Conservation (phyloP, 2,888 invertebrate genomes). For the Mythimna lalbum region DNA sequence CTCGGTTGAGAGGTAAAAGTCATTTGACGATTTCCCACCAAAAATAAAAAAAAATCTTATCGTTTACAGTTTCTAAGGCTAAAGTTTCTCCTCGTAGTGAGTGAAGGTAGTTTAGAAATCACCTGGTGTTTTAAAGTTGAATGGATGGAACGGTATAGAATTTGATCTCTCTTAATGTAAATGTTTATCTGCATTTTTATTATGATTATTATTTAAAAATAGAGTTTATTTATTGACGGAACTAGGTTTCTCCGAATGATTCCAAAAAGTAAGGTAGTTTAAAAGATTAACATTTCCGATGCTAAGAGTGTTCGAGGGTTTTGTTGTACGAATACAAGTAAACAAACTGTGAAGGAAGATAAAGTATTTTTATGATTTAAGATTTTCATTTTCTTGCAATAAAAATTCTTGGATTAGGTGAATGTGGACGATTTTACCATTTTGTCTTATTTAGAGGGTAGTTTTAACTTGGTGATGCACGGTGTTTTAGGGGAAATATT, state of each 20-base stretch:
- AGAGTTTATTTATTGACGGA: constrained; percentile 67
- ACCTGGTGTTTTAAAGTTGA: constrained; percentile 44
- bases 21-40: no score
- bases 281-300: constrained; percentile 52
- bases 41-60: constrained; percentile 6
- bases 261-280: constrained; percentile 67
- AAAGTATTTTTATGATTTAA: constrained; percentile 55
- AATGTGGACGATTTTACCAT: constrained; percentile 47
- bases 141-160: constrained; percentile 63
- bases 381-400: constrained; percentile 48
- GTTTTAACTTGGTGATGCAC: constrained; percentile 44
- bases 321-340: constrained; percentile 5
- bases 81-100: constrained; percentile 38
- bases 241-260: constrained; percentile 64
- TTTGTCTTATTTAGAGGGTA: constrained; percentile 48
- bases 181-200: constrained; percentile 68
- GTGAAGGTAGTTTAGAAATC: constrained; percentile 38
- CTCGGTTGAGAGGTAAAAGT: no score
- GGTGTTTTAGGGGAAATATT: constrained; percentile 20
- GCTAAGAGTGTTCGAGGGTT: constrained; percentile 31
- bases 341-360: constrained; percentile 14
- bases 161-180: constrained; percentile 70
- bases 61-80: constrained; percentile 30
- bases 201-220: constrained; percentile 64
- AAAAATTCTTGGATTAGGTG: constrained; percentile 38